Percentiles rank a stretch among this genome's conserved stretches.
phyloP scores from a whole-genome alignment of 1,140 invertebrate genomes.

The Brachionus calyciflorus region DNA sequence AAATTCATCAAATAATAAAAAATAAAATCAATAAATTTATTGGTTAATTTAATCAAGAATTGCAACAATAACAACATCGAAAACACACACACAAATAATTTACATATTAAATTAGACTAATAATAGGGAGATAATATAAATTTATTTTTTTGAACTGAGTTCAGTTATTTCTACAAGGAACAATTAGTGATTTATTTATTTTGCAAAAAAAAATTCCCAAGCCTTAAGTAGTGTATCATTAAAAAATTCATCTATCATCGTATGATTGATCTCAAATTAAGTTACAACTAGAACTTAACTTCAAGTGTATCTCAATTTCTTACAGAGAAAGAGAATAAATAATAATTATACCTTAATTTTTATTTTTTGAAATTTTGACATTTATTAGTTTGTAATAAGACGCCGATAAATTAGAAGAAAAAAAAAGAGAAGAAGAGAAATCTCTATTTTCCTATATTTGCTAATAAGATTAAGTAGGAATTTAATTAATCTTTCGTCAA shows the following conservation, averaged over 20 bases:
- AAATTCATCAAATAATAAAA: slow-evolving; percentile 9
- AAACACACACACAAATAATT: too few species aligned
- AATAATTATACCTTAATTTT: background rate
- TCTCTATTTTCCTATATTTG: background rate
- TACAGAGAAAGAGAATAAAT: too few species aligned
- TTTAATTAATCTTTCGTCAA: slow-evolving; percentile 29
- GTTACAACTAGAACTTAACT: background rate
- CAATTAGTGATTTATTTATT: slow-evolving; percentile 37
- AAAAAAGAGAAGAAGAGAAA: too few species aligned
- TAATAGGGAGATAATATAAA: background rate
- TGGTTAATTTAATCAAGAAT: slow-evolving; percentile 36
- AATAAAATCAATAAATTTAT: slow-evolving; percentile 2
- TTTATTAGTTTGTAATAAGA: slow-evolving; percentile 34
- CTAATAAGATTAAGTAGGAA: background rate
- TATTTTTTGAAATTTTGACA: slow-evolving; percentile 5
- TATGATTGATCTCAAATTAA: slow-evolving; percentile 29
- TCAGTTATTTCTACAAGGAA: background rate
- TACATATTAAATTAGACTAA: slow-evolving; percentile 35
- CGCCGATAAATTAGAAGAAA: slow-evolving; percentile 2
- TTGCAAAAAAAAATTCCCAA: background rate
- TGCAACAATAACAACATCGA: background rate
- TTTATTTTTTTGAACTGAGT: background rate
- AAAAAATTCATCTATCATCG: background rate
- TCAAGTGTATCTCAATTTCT: slow-evolving; percentile 23
- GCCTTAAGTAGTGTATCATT: slow-evolving; percentile 24